Base-by-base conservation (phyloP, 2,797 vertebrate genomes). In the Pempheris klunzingeri region DNA sequence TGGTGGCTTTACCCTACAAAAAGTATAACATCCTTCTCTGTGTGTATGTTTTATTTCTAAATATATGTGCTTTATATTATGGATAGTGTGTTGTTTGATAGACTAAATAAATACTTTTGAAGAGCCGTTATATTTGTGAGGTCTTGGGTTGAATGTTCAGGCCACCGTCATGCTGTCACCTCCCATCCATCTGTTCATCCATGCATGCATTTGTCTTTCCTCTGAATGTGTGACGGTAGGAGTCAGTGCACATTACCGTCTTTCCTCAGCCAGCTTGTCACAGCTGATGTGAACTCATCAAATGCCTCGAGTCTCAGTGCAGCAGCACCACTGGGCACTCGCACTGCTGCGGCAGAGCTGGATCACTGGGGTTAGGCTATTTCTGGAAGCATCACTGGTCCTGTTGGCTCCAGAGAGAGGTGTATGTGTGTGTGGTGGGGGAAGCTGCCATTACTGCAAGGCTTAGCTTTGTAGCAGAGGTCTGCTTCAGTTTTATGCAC, bases 281-380 rank as follows among this genome's bases (percentile, higher is more conserved):
- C 75, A 76, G 71, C 82, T 82, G 84, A 90, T 64, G 86, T 77
- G 81, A 86, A 78, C 78, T 85, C 84, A 81, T 91, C 90, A 87
- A 88, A 86, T 53, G 73, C 70, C 76, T 73, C n/a, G 64, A 52
- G 58, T 86, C 72, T 60, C 43, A 15, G 75, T 68, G 80, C 77
- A 74, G 80, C 72, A 71, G 76, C 81, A 71, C 81, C 81, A 71
- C 66, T 44, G 59, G 86, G 74, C 74, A n/a, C 81, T 82, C 41
- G 53, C 39, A 30, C 66, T 28, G 75, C 80, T 30, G 39, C 66
- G 13, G 82, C 83, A 69, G 88, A 68, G 78, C 77, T 52, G 69
- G 86, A 89, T 83, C 85, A 75, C 69, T 20, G 75, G 74, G 87
- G 84, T 87, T 80, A 71, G 77, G 87, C 88, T 94, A 93, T 94